A percentile compares a stretch with the other conserved stretches of the same genome.
These are phyloP conservation scores for Drosophila mayri DNA, from an alignment of 1,140 invertebrate genomes.

Conservation along the genomic window DNA sequence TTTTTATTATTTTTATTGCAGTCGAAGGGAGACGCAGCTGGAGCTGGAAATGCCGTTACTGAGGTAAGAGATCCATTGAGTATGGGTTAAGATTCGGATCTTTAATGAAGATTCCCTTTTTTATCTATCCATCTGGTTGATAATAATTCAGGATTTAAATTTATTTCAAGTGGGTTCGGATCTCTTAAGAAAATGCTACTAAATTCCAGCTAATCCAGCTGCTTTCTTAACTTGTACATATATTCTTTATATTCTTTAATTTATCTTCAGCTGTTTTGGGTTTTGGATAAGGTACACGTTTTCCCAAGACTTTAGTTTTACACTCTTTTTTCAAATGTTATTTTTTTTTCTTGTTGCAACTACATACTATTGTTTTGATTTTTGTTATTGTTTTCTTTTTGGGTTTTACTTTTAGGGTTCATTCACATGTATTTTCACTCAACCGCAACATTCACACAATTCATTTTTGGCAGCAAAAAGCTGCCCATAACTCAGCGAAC, in stretches of 20 bases:
- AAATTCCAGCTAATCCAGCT: neutral
- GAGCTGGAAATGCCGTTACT: slow-evolving; percentile 4
- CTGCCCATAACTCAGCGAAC: neutral
- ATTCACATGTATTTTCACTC: slow-evolving; percentile 70
- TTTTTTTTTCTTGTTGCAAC: neutral
- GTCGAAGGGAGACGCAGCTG: slow-evolving; percentile 24
- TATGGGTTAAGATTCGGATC: too few species aligned
- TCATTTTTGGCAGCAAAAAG: slow-evolving; percentile 46
- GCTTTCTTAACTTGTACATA: too few species aligned
- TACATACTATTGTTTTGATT: slow-evolving; percentile 30
- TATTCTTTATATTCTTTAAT: neutral
- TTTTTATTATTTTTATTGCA: slow-evolving; percentile 21
- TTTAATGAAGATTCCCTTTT: neutral
- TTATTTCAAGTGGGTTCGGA: too few species aligned
- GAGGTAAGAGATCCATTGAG: neutral
- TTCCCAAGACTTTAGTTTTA: slow-evolving; percentile 1
- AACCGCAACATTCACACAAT: slow-evolving; percentile 70
- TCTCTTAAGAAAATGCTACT: neutral
- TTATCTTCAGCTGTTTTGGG: neutral
- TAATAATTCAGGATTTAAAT: neutral
- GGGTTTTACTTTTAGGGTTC: slow-evolving; percentile 48
- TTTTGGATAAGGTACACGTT: neutral
- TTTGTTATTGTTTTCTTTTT: slow-evolving; percentile 8
- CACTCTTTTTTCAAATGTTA: neutral
- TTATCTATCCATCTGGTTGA: neutral